Conservation (phyloP, 2,888 invertebrate species). For the Schrankia costaestrigalis region DNA sequence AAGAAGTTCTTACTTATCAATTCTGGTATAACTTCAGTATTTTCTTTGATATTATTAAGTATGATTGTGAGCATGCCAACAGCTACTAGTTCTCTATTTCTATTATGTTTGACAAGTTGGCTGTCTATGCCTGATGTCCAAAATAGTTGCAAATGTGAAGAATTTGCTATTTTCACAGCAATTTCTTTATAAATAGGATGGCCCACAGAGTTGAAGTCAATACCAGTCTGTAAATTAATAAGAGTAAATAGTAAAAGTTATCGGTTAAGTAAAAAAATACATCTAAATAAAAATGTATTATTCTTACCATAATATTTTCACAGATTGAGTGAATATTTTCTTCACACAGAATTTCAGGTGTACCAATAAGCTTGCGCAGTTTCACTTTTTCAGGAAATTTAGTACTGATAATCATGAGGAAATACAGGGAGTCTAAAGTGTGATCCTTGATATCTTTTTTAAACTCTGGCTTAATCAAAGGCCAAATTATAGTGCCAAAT, state of each 20-base stretch:
- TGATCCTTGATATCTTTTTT: conserved; percentile 83
- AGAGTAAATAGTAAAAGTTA: neutral
- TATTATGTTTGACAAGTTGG: conserved; percentile 69
- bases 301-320: conserved; percentile 83
- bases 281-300: no score
- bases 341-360: conserved; percentile 78
- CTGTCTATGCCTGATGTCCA: conserved; percentile 78
- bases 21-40: conserved; percentile 71
- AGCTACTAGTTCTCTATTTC: conserved; percentile 81
- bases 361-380: conserved; percentile 79
- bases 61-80: conserved; percentile 81
- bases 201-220: conserved; percentile 77
- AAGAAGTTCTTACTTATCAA: conserved; percentile 84
- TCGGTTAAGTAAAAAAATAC: neutral
- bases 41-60: conserved; percentile 70
- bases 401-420: conserved; percentile 70
- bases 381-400: conserved; percentile 75
- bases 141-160: conserved; percentile 76
- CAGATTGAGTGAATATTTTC: conserved; percentile 79
- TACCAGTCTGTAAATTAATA: conserved; percentile 74
- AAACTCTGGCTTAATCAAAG: conserved; percentile 80
- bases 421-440: conserved; percentile 83
- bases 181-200: conserved; percentile 85
- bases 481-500: conserved; percentile 81
- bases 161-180: conserved; percentile 74